Evolutionary conservation across 2,888 invertebrate species (phyloP).

Genomic region (Aspidapion aeneum): DNA sequence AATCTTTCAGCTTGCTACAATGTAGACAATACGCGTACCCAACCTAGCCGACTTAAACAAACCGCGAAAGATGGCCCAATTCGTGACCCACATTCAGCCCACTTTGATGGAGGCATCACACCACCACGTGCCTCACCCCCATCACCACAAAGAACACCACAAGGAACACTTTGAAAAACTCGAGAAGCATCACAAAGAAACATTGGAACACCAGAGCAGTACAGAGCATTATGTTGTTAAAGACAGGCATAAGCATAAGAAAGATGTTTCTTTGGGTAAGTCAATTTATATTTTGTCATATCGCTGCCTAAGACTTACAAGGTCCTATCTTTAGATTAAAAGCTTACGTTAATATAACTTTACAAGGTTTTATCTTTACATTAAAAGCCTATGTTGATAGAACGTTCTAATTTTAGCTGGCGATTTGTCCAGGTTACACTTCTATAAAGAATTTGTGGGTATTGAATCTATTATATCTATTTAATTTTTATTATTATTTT

Average conservation of each 20-base stretch:
- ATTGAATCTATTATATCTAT: too few relatives aligned
- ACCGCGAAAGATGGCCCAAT: conserved; percentile 56
- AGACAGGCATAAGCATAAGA: conserved; percentile 24
- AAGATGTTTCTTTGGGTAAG: conserved; percentile 10
- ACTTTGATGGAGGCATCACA: conserved; percentile 57
- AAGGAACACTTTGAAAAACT: conserved; percentile 36
- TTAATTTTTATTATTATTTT: too few relatives aligned
- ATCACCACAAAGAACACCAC: conserved; percentile 44
- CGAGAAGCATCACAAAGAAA: conserved; percentile 31
- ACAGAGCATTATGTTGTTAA: conserved; percentile 28
- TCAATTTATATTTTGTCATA: neutral
- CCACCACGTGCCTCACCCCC: conserved; percentile 52
- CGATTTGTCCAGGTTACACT: too few relatives aligned
- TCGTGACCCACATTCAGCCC: conserved; percentile 58
- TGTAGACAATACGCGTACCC: too few relatives aligned
- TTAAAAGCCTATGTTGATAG: too few relatives aligned
- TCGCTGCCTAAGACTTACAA: neutral
- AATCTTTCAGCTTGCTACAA: too few relatives aligned
- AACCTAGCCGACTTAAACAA: too few relatives aligned
- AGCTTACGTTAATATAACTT: too few relatives aligned
- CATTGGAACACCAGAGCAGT: conserved; percentile 24
- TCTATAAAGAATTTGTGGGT: too few relatives aligned
- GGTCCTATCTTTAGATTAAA: too few relatives aligned
- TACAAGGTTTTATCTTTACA: too few relatives aligned
- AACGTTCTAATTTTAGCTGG: too few relatives aligned